Percentiles rank a stretch among this genome's conserved stretches.
Evolutionary conservation across 1,140 invertebrate species (phyloP).

Genomic region (Drosophila azteca): DNA sequence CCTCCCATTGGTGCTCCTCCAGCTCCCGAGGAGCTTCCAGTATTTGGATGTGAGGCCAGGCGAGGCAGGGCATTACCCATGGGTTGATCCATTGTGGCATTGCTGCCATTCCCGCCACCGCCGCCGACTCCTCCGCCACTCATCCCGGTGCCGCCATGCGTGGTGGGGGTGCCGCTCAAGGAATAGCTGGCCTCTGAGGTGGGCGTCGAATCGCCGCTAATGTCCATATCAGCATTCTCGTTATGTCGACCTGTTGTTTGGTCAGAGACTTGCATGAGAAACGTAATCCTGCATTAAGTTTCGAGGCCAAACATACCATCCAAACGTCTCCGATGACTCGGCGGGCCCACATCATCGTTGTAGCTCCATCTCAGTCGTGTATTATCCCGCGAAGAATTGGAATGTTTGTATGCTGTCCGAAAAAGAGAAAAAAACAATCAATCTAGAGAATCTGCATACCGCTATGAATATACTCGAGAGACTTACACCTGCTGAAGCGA

Average conservation of each 20-base stretch:
- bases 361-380: constrained; percentile 84
- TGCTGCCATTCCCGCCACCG: constrained; percentile 29
- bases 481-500: constrained; percentile 82
- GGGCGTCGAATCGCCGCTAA: constrained; percentile 92
- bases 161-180: constrained; percentile 76
- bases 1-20: constrained; percentile 21
- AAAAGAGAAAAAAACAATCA: not conserved
- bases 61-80: constrained; percentile 87
- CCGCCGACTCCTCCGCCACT: constrained; percentile 27
- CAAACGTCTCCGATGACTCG: constrained; percentile 80
- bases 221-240: constrained; percentile 91
- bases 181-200: constrained; percentile 88
- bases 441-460: not conserved
- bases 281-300: not conserved
- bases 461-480: not conserved
- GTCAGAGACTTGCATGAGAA: constrained; percentile 1
- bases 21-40: constrained; percentile 41
- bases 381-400: constrained; percentile 88
- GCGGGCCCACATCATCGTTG: constrained; percentile 78
- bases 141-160: constrained; percentile 55
- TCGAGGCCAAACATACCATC: constrained; percentile 59
- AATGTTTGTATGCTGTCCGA: constrained; percentile 89
- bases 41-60: constrained; percentile 86
- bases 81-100: constrained; percentile 43
- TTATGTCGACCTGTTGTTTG: constrained; percentile 63